phyloP scores from a whole-genome alignment of 1,140 invertebrate genomes.

The Plectrocnemia conspersa region DNA sequence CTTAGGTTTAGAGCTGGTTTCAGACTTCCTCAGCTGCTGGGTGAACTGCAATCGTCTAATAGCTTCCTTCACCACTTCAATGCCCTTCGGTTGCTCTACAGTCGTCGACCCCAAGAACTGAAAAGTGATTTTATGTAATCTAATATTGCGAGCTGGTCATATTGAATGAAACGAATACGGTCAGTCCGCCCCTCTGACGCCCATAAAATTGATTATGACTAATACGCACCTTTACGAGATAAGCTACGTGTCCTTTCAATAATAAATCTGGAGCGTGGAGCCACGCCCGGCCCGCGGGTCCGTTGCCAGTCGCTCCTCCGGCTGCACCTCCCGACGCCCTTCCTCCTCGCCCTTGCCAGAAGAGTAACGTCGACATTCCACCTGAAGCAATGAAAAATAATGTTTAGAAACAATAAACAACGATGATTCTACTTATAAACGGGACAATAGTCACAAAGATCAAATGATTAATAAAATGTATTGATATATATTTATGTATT shows the following conservation, averaged over 20 bases:
- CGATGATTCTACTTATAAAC: too few species aligned
- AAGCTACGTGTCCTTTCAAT: conserved; percentile 89
- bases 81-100: conserved; percentile 93
- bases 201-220: conserved; percentile 4
- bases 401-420: too few species aligned
- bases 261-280: conserved; percentile 90
- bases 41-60: conserved; percentile 92
- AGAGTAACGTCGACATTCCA: conserved; percentile 58
- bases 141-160: background rate
- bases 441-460: too few species aligned
- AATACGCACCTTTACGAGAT: conserved; percentile 85
- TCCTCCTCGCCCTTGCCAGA: conserved; percentile 57
- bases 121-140: conserved; percentile 39
- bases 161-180: background rate
- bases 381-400: conserved; percentile 30
- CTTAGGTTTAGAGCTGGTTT: conserved; percentile 82
- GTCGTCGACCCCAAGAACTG: conserved; percentile 91
- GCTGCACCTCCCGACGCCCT: conserved; percentile 41
- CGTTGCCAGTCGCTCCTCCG: conserved; percentile 39
- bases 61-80: conserved; percentile 93
- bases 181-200: conserved; percentile 9
- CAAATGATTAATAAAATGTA: too few species aligned
- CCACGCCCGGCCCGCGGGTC: conserved; percentile 69
- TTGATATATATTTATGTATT: too few species aligned
- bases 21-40: conserved; percentile 88